Base-by-base conservation (phyloP, 2,797 vertebrate species). In the Petrocephalus schoutedeni region DNA sequence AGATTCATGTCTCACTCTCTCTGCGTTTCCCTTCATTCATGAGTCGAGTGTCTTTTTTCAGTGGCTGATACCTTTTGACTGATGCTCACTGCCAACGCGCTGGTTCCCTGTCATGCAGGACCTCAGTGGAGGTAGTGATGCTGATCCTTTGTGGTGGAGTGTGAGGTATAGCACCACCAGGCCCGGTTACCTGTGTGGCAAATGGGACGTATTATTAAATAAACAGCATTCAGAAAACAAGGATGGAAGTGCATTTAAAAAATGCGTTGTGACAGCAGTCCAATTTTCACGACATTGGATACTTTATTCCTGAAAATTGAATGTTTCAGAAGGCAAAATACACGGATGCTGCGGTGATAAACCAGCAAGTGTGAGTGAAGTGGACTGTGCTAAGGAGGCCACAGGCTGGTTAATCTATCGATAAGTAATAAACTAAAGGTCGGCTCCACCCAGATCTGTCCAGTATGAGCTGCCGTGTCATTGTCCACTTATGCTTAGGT, bases 71-170 rank as follows among this genome's bases (percentile, higher is more conserved):
- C 9, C n/a, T 23, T 9, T 54, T 83, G 49, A 83, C 45, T 9
- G 9, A 83, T 21, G 51, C 80, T 83, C 5, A 54, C 45, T 45
- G n/a, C n/a, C 80, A 51, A 10, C 45, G 80, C 49, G 12, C 4
- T 83, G 45, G 67, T 74, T n/a, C 64, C 49, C 21, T 32, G 28
- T 53, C 23, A 32, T 14, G 7, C 19, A 23, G 64, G 64, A 53
- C 49, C 61, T 28, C 21, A 7, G 16, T 77, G 19, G 6, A n/a
- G 74, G 28, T 80, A 53, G 74, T 77, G 74, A 80, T 57, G 87
- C 67, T 74, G 19, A 51, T 54, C 87, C 71, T 71, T 21, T 74
- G 86, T 58, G 19, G 87, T 77, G 23, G 71, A 9, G 87, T 23
- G 7, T 77, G 71, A 49, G 71, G 6, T 28, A 41, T 7, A 41